Conservation (phyloP, 2,888 invertebrate genomes). For the Mimumesa dahlbomi region DNA sequence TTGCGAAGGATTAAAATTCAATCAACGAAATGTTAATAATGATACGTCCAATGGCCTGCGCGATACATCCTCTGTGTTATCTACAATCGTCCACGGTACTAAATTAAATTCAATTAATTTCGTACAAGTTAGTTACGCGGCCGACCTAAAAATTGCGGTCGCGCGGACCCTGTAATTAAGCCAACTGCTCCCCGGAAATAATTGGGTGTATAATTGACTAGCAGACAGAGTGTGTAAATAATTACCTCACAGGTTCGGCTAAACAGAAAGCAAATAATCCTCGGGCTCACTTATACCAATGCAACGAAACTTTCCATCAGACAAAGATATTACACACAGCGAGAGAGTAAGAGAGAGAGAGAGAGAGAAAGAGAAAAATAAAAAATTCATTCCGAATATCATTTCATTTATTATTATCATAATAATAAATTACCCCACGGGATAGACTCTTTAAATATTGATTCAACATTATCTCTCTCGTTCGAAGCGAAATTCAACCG, state of each 20-base stretch:
- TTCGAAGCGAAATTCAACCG: no score
- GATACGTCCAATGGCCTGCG: no score
- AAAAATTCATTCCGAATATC: no score
- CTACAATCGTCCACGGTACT: conserved; percentile 2
- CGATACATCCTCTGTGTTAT: conserved; percentile 28
- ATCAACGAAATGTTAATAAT: conserved; percentile 43
- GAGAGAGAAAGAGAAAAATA: no score
- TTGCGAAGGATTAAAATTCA: conserved; percentile 43
- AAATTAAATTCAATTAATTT: conserved; percentile 63
- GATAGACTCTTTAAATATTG: no score
- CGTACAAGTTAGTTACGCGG: conserved; percentile 44
- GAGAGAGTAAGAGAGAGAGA: no score
- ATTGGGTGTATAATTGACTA: conserved; percentile 59
- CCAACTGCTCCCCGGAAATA: conserved; percentile 46
- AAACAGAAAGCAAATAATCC: conserved; percentile 32
- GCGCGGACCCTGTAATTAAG: conserved; percentile 47
- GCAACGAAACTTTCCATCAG: no score
- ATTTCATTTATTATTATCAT: no score
- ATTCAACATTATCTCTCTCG: no score
- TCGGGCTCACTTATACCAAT: conserved; percentile 1
- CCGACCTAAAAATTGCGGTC: conserved; percentile 44
- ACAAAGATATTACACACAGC: no score
- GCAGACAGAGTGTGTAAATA: conserved; percentile 32
- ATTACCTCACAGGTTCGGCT: conserved; percentile 10
- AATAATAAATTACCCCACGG: no score